Conservation (phyloP, 2,113 vertebrate species). For the Diadophis punctatus region DNA sequence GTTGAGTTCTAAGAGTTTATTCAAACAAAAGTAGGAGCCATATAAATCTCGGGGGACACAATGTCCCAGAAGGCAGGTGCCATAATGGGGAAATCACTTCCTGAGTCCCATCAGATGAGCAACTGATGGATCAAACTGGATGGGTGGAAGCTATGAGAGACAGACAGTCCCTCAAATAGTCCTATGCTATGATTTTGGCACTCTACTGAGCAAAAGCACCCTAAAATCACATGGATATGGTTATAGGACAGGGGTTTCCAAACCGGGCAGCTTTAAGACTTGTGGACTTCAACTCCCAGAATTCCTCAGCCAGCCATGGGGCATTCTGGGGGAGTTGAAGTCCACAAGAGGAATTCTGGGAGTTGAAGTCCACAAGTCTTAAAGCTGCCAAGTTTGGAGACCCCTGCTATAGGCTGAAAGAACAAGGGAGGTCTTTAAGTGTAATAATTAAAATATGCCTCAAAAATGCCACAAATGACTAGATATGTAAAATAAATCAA, state of each 20-base stretch:
- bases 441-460: conserved; percentile 54
- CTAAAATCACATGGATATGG: background rate
- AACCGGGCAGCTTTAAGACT: too few relatives aligned
- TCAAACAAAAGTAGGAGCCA: background rate
- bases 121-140: background rate
- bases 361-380: background rate
- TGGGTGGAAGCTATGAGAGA: background rate
- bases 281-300: too few relatives aligned
- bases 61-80: background rate
- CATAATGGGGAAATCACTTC: background rate
- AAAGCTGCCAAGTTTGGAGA: background rate
- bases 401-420: background rate
- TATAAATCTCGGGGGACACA: background rate
- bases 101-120: background rate
- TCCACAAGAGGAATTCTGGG: background rate
- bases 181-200: background rate
- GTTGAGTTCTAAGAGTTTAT: background rate
- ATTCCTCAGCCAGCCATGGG: too few relatives aligned
- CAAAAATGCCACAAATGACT: conserved; percentile 55
- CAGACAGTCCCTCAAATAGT: too few relatives aligned
- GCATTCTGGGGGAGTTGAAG: too few relatives aligned
- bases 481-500: conserved; percentile 39
- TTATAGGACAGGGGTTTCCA: background rate
- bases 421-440: background rate
- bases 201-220: background rate